phyloP scores from a whole-genome alignment of 2,888 invertebrate genomes.

The Siphlonurus alternatus region DNA sequence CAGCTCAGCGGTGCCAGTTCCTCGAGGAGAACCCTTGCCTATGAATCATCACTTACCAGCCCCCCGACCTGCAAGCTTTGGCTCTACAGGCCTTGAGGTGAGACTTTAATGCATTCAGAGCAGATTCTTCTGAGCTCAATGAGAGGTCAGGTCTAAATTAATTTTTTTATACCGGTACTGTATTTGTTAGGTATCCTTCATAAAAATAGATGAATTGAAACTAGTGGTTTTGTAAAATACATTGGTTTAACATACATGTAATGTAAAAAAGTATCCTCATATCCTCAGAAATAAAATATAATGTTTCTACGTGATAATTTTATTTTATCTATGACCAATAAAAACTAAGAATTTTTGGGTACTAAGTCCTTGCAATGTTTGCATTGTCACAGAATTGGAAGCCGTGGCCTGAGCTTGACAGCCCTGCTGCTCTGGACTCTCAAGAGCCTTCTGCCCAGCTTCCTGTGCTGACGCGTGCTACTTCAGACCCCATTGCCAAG shows the following conservation, averaged over 20 bases:
- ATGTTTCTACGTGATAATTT: neutral
- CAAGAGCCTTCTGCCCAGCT: conserved; percentile 6
- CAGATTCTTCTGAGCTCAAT: neutral
- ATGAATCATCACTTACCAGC: conserved; percentile 7
- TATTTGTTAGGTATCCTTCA: neutral
- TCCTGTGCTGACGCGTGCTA: conserved; percentile 4
- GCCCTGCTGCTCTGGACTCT: conserved; percentile 14
- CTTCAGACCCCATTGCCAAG: conserved; percentile 24
- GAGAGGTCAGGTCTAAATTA: too few species aligned
- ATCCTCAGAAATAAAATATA: neutral
- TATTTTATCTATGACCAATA: neutral
- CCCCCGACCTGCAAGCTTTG: conserved; percentile 13
- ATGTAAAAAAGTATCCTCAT: neutral
- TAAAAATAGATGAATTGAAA: neutral
- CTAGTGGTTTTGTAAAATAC: neutral
- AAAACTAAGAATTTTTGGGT: neutral
- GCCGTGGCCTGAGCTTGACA: conserved; percentile 24
- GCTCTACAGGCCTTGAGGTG: conserved; percentile 13
- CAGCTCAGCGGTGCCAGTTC: neutral
- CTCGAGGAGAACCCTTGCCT: neutral
- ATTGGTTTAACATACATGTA: too few species aligned
- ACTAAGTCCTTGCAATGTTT: neutral
- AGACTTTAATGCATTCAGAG: neutral
- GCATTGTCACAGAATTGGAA: conserved; percentile 22
- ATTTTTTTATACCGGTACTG: neutral